Evolutionary conservation across 1,140 invertebrate species (phyloP).

Genomic region (Lordiphosa collinella): DNA sequence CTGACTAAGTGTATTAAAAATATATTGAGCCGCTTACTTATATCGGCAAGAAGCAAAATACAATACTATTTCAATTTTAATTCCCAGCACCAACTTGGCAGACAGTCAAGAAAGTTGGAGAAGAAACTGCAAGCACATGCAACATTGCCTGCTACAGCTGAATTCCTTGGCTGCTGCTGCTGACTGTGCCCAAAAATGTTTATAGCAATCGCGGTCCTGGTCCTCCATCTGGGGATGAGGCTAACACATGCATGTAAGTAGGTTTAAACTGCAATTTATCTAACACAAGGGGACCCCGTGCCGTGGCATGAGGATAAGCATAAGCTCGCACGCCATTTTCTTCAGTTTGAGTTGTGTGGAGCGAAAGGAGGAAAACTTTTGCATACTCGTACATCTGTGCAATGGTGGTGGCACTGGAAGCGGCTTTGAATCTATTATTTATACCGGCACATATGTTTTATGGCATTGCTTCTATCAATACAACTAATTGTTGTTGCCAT

Average conservation of each 20-base stretch:
- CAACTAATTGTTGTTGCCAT: conserved; percentile 62
- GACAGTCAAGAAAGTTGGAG: conserved; percentile 39
- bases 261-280: conserved; percentile 76
- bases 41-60: conserved; percentile 37
- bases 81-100: conserved; percentile 37
- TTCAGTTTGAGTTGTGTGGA: conserved; percentile 42
- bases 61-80: conserved; percentile 45
- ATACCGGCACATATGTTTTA: conserved; percentile 59
- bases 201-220: conserved; percentile 40
- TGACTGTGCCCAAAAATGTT: conserved; percentile 56
- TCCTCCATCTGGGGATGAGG: conserved; percentile 16
- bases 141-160: conserved; percentile 33
- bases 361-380: conserved; percentile 35
- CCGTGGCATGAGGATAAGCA: conserved; percentile 64
- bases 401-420: conserved; percentile 13
- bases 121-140: conserved; percentile 51
- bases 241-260: conserved; percentile 71
- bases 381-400: conserved; percentile 37
- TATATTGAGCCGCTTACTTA: conserved; percentile 71
- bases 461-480: conserved; percentile 53
- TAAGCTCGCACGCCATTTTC: conserved; percentile 71
- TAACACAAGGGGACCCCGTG: conserved; percentile 51
- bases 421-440: conserved; percentile 68
- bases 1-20: conserved; percentile 72
- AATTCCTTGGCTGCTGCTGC: conserved; percentile 18